Evolutionary conservation across 2,888 invertebrate genomes (phyloP).

Genomic region (Leucozona laternaria): DNA sequence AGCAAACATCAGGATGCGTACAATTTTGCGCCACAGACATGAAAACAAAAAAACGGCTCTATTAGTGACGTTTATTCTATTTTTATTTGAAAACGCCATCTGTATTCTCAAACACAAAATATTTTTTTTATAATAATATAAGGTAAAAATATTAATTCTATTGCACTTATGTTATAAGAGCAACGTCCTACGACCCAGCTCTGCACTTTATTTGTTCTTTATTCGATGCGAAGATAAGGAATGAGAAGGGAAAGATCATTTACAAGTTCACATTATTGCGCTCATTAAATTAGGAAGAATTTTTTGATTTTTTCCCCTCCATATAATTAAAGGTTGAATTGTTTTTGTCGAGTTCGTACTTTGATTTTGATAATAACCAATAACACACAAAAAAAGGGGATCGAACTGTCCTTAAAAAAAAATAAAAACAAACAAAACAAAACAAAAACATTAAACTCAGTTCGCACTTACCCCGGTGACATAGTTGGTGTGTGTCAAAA

Average conservation of each 20-base stretch:
- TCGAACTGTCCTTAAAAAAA: background rate
- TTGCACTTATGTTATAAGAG: background rate
- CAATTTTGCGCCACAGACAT: no score
- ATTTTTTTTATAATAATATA: no score
- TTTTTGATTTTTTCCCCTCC: background rate
- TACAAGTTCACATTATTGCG: slow-evolving; percentile 2
- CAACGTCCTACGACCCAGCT: background rate
- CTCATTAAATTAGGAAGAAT: slow-evolving; percentile 10
- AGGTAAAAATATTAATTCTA: background rate
- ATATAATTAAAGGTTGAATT: background rate
- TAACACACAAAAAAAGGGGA: background rate
- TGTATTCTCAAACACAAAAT: no score
- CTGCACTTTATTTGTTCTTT: background rate
- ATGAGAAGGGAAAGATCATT: background rate
- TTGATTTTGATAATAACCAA: background rate
- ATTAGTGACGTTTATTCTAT: no score
- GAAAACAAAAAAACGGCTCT: no score
- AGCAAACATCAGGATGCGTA: no score
- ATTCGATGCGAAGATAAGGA: background rate
- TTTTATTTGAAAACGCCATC: no score
- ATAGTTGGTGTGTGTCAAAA: slow-evolving; percentile 60
- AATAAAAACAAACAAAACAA: background rate
- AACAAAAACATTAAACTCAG: slow-evolving; percentile 24
- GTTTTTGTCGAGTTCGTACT: background rate
- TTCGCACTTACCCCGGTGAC: slow-evolving; percentile 68